Base-by-base conservation (phyloP, 2,797 vertebrate species). In the Perodicticus potto region DNA sequence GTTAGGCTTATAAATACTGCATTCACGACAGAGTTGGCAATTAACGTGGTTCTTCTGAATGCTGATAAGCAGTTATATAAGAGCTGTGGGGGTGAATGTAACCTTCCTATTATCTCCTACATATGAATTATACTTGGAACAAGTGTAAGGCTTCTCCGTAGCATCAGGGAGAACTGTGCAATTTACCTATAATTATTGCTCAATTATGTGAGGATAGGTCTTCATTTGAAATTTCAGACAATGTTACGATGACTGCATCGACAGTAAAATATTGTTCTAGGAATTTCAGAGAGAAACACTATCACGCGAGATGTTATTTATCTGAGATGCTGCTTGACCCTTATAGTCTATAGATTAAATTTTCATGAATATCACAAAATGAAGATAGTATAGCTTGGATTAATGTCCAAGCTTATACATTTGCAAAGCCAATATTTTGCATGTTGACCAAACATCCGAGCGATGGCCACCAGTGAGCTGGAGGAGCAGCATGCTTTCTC, bases 271-370 rank as follows among this genome's bases (percentile, higher is more conserved):
- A 65, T 16, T 55, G 63, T 29, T 81, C 1, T 10, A 76, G 20
- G 1, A 27, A 65, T 88, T 94, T 93, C 74, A 87, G 83, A 94
- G 73, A 61, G 80, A 65, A 61, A 61, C 20, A 57, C 2, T 89
- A 37, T 22, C 16, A 87, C 57, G 22, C 22, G 65, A 45, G 40
- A 63, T 65, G 9, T 78, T 78, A 70, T 63, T 53, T 83, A 20
- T 40, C 45, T 57, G 55, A 82, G 70, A 81, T 84, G 43, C 40
- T 63, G 8, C 25, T 34, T 3, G 17, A 37, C 19, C 20, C 53
- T n/a, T 57, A 55, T 55, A 55, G 55, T 82, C 20, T 65, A 29
- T 40, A 72, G 32, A 4, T 20, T 45, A 34, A 84, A 37, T 69
- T 27, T 55, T 53, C 9, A 90, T 89, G 7, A 86, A 49, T 70